Conservation (phyloP, 2,888 invertebrate species). For the Carpatolechia fugitivella region DNA sequence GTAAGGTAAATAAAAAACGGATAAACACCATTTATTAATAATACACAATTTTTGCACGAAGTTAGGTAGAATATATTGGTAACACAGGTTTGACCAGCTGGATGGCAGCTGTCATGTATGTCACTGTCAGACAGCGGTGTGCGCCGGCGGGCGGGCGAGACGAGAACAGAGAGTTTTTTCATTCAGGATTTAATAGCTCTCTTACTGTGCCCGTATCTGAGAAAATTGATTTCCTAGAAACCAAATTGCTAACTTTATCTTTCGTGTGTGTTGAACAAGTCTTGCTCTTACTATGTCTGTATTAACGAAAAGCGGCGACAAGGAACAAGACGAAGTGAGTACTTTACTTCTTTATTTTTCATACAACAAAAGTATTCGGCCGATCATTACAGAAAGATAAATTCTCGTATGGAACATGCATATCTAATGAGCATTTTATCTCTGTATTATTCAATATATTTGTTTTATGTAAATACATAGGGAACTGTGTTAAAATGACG, state of each 20-base stretch:
- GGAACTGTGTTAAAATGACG: conserved; percentile 33
- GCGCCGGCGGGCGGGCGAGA: too few species aligned
- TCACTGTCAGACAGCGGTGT: too few species aligned
- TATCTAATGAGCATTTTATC: too few species aligned
- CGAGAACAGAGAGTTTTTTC: too few species aligned
- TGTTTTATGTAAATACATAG: neutral
- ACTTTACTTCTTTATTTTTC: neutral
- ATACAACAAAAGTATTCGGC: neutral
- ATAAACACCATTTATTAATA: too few species aligned
- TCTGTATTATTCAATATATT: neutral
- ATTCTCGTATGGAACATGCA: neutral
- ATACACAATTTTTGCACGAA: too few species aligned
- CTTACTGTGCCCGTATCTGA: neutral
- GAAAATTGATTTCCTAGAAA: conserved; percentile 8
- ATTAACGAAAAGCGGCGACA: conserved; percentile 64
- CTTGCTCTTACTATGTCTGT: conserved; percentile 48
- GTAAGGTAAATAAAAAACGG: too few species aligned
- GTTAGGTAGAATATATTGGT: too few species aligned
- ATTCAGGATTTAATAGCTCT: too few species aligned
- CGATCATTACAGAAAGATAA: neutral
- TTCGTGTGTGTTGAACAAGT: too few species aligned
- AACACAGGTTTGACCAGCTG: too few species aligned
- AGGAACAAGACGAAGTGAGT: conserved; percentile 85
- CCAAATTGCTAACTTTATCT: neutral
- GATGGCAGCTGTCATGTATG: too few species aligned